Evolutionary conservation across 2,888 invertebrate genomes (phyloP), one percentile per base, ranked within the genome.

Genomic region (Malacosoma neustria): DNA sequence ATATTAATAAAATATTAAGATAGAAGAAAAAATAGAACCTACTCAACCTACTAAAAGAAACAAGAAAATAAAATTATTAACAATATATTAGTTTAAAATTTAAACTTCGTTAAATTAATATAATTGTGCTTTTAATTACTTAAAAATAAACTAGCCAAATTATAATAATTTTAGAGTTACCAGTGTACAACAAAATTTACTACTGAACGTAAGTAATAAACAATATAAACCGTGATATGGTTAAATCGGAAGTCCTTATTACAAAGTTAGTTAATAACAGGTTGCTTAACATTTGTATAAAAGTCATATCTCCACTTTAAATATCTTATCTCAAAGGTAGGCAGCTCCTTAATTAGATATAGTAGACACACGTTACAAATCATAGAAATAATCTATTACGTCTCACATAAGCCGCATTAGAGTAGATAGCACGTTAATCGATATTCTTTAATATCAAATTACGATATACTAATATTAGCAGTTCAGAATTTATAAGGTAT

Each of bases 211-310:
- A 51, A 46, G 42, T 56, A 62, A 56, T 51, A 51, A 58, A 61
- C 61, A 72, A 5, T 7, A 22, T 22, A 22, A 2, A 71, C 66
- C 66, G 65, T 73, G 76, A 77, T 75, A 76, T 75, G 75, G 72
- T 81, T 72, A 70, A 51, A 61, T 72, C 71, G 74, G 80, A 82
- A 81, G 76, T 82, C 63, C 81, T 80, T 81, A 81, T 67, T 59
- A 55, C 75, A 74, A 65, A 74, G 73, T 81, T 81, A 84, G 75
- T 72, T 60, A n/a, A 77, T 75, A 84, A 84, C 84, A 84, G 77
- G 75, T 75, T 71, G 75, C 81, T 80, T 79, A 84, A 85, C 84
- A 74, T 74, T 82, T 79, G 84, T 85, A 85, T 85, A 84, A 84
- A 85, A 85, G 84, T 81, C 69, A 70, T 75, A 80, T 82, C 79